phyloP scores from a whole-genome alignment of 92 coral and sea anemone genomes.

The Meandrina meandrites region DNA sequence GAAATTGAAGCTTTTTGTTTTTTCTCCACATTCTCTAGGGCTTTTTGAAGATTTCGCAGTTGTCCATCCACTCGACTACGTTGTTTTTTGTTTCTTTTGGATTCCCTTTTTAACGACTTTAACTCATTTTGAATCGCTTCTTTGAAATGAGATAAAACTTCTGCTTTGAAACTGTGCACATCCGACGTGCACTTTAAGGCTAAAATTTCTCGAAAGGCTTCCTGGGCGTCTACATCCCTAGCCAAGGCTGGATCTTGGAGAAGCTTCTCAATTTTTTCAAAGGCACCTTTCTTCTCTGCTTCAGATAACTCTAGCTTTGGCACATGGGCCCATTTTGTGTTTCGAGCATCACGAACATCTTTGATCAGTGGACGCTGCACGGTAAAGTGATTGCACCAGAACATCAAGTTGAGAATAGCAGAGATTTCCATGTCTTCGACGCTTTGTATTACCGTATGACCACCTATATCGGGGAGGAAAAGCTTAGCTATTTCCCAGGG shows the following conservation, averaged over 20 bases:
- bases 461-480: conserved; percentile 70
- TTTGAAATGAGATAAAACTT: conserved; percentile 4
- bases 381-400: conserved; percentile 68
- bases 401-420: conserved; percentile 75
- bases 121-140: conserved; percentile 22
- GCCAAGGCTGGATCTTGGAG: conserved; percentile 73
- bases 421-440: conserved; percentile 65
- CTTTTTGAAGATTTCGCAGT: conserved; percentile 10
- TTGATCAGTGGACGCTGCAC: conserved; percentile 57
- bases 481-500: conserved; percentile 88
- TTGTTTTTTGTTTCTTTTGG: conserved; percentile 25
- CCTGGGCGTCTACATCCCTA: conserved; percentile 53
- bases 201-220: conserved; percentile 39
- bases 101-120: conserved; percentile 14
- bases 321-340: conserved; percentile 78
- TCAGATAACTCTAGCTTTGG: conserved; percentile 59
- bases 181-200: conserved; percentile 8
- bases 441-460: conserved; percentile 16
- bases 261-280: conserved; percentile 52
- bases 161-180: conserved; percentile 25
- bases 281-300: conserved; percentile 67
- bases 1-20: background rate
- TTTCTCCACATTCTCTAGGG: background rate
- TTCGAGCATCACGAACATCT: conserved; percentile 66
- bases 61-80: conserved; percentile 16